Evolutionary conservation across 2,888 invertebrate species (phyloP), one percentile per base, ranked within the genome.

Genomic region (Gasteruption jaculator): DNA sequence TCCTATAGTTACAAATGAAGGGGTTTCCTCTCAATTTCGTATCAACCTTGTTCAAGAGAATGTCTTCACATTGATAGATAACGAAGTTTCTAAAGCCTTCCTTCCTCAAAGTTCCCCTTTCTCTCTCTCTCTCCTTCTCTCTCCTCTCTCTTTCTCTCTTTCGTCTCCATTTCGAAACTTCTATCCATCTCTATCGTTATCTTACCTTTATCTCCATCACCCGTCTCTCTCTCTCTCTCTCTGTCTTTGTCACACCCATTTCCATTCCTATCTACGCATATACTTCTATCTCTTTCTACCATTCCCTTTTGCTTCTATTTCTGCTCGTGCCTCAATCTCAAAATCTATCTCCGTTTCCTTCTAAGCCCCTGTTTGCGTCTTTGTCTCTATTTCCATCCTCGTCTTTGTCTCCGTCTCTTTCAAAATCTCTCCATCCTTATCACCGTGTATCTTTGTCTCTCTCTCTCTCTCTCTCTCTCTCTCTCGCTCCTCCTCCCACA

Each of bases 1-100:
- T n/a, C n/a, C n/a, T n/a, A n/a, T n/a, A n/a, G n/a, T n/a, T n/a
- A n/a, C n/a, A n/a, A n/a, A n/a, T n/a, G n/a, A n/a, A n/a, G n/a
- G n/a, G n/a, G n/a, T n/a, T n/a, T n/a, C n/a, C n/a, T n/a, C n/a
- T n/a, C n/a, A n/a, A n/a, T n/a, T n/a, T n/a, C n/a, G n/a, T n/a
- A n/a, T n/a, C n/a, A n/a, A n/a, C n/a, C n/a, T n/a, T n/a, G n/a
- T n/a, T n/a, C n/a, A n/a, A n/a, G n/a, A n/a, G 45, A 34, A 41
- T 44, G 54, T 50, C 52, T 53, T 52, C 46, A 45, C 48, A 57
- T 53, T 54, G 53, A 52, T 54, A 46, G 60, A 58, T 68, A 68
- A 68, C 60, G 58, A 60, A 68, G 61, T 68, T 68, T 59, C 38
- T 49, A 56, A 53, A 50, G 15, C 12, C 27, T 24, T 16, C 38